Conservation (phyloP, 2,888 invertebrate species). For the Eubasilissa splendida region DNA sequence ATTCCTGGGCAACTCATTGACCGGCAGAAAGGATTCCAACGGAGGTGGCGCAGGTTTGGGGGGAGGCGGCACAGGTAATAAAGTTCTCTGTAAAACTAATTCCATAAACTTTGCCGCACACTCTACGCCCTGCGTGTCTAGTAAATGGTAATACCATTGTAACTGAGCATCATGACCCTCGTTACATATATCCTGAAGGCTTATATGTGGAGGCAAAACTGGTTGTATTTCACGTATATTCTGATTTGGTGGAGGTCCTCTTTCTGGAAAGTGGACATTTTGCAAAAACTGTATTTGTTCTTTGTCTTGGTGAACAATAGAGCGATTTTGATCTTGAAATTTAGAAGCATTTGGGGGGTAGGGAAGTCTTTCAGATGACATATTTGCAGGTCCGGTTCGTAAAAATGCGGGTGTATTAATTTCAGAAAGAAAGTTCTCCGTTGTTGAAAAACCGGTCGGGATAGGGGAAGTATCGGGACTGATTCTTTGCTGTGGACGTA, state of each 20-base stretch:
- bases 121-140: conserved; percentile 72
- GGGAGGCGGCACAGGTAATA: conserved; percentile 51
- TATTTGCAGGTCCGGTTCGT: conserved; percentile 57
- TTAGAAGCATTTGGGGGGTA: conserved; percentile 55
- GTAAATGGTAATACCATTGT: conserved; percentile 73
- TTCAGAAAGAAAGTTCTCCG: conserved; percentile 58
- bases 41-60: conserved; percentile 59
- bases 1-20: conserved; percentile 54
- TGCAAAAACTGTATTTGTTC: conserved; percentile 73
- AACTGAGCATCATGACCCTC: conserved; percentile 71
- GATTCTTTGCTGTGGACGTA: conserved; percentile 62
- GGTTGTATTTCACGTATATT: conserved; percentile 60
- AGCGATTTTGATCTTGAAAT: conserved; percentile 59
- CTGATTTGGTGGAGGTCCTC: conserved; percentile 58
- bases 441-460: conserved; percentile 41
- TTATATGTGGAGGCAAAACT: conserved; percentile 72
- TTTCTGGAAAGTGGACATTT: conserved; percentile 73
- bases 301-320: conserved; percentile 62
- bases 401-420: conserved; percentile 59
- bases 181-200: conserved; percentile 73
- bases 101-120: conserved; percentile 73
- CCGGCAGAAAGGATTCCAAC: conserved; percentile 52
- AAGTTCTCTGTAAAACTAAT: conserved; percentile 62
- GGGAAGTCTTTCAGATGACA: conserved; percentile 56
- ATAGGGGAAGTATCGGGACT: conserved; percentile 55